Conservation (phyloP, 2,888 invertebrate genomes). For the Scaptomyza reducta region DNA sequence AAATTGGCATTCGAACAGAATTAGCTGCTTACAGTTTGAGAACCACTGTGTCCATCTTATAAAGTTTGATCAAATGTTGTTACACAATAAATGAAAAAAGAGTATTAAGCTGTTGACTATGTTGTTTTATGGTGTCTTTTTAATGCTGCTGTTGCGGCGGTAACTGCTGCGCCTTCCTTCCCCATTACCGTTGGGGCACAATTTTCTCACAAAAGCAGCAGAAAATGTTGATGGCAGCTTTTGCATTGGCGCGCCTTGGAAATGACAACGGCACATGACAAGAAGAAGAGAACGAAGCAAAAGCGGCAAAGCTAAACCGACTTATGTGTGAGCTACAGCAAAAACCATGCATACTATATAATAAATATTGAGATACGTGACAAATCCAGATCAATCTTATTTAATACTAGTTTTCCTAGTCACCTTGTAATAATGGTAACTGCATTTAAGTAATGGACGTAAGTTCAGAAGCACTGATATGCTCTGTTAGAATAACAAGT, state of each 20-base stretch:
- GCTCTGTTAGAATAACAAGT: constrained; percentile 28
- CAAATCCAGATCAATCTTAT: constrained; percentile 4
- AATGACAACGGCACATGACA: constrained; percentile 66
- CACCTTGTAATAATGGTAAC: constrained; percentile 1
- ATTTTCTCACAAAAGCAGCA: constrained; percentile 69
- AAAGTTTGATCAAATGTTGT: neutral
- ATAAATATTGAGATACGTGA: constrained; percentile 1
- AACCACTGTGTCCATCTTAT: neutral
- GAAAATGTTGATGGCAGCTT: constrained; percentile 51
- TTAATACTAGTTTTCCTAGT: neutral
- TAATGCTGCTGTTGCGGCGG: constrained; percentile 10
- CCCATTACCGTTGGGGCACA: constrained; percentile 72
- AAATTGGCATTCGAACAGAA: neutral
- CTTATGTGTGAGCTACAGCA: constrained; percentile 14
- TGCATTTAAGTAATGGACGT: neutral
- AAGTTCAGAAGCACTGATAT: constrained; percentile 3
- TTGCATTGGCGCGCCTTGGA: constrained; percentile 71
- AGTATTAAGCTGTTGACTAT: constrained; percentile 1
- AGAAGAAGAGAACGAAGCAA: constrained; percentile 9
- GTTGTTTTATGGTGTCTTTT: no score
- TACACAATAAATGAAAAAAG: neutral
- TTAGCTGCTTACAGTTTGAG: neutral
- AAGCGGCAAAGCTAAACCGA: constrained; percentile 10
- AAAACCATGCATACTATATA: neutral
- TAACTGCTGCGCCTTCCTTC: constrained; percentile 41